Conservation (phyloP, 23 tunicate genomes). For the Diplosoma virens region DNA sequence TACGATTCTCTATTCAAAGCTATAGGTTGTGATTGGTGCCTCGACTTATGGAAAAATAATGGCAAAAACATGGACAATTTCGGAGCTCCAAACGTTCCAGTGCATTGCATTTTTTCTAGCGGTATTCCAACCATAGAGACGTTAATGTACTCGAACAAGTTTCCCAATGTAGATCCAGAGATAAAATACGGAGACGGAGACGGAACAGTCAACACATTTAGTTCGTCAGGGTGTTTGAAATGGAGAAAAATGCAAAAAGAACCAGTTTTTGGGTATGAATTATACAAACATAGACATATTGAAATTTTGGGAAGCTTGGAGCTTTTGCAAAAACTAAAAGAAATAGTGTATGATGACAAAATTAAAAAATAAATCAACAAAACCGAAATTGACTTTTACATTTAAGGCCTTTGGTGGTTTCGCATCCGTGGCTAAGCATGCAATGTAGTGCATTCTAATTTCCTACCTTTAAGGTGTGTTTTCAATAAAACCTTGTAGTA, state of each 20-base stretch:
- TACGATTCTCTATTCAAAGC: constrained; percentile 56
- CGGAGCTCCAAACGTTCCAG: constrained; percentile 66
- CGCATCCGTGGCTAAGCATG: too few relatives aligned
- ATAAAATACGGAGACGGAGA: constrained; percentile 68
- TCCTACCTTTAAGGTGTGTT: too few relatives aligned
- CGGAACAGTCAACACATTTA: constrained; percentile 66
- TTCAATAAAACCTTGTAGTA: too few relatives aligned
- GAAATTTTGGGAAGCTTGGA: too few relatives aligned
- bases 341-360: too few relatives aligned
- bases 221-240: constrained; percentile 64
- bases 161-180: constrained; percentile 62
- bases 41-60: constrained; percentile 44
- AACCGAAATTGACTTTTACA: too few relatives aligned
- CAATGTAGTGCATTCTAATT: too few relatives aligned
- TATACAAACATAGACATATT: too few relatives aligned
- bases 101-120: constrained; percentile 78
- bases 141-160: constrained; percentile 45
- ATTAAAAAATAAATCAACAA: too few relatives aligned
- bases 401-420: too few relatives aligned
- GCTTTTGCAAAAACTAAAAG: too few relatives aligned
- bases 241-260: constrained; percentile 65
- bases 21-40: constrained; percentile 68
- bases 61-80: constrained; percentile 40
- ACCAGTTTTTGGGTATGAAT: constrained; percentile 44
- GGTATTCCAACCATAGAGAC: constrained; percentile 54